Evolutionary conservation across 1,140 invertebrate species (phyloP), one percentile per base, ranked within the genome.

Genomic region (Hormaphis cornu): DNA sequence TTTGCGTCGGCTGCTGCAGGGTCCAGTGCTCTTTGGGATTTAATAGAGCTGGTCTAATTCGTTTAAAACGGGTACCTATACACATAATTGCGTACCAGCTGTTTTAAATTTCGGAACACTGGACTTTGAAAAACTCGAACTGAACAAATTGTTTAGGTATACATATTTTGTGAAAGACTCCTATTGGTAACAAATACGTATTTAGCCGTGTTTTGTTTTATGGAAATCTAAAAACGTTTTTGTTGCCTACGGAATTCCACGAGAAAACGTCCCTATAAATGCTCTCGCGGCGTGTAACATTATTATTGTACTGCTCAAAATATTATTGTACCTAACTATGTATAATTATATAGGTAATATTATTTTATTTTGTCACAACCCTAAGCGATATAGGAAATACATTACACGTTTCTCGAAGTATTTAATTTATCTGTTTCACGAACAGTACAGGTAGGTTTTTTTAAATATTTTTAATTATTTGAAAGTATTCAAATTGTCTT

Each of bases 131-230:
- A 20, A 33, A 8, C n/a, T 28, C 58, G n/a, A 1, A 6, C 8
- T 5, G 42, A n/a, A 46, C 42, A 46, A 46, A 10, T n/a, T 40
- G n/a, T 2, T 9, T 10, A 0, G 8, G 22, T 24, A 14, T 40
- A 18, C 18, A 30, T 35, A 37, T 5, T 66, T 66, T 66, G 16
- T 66, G 61, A 35, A 48, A 33, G n/a, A 66, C 20, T 46, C 61
- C 61, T 66, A 50, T 66, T 66, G 61, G 61, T 66, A 66, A 66
- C 61, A 66, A 18, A 48, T 46, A 66, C 44, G 44, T 66, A 24
- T 66, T 66, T 66, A 66, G 61, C 24, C 3, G 7, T 14, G 9
- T 26, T 48, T 20, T 48, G 6, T 28, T 35, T 50, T 30, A 24
- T 35, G 28, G 26, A 22, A 66, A 46, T 22, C 61, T 66, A 66